Conservation (phyloP, 2,888 invertebrate genomes). For the Odontothrips loti region DNA sequence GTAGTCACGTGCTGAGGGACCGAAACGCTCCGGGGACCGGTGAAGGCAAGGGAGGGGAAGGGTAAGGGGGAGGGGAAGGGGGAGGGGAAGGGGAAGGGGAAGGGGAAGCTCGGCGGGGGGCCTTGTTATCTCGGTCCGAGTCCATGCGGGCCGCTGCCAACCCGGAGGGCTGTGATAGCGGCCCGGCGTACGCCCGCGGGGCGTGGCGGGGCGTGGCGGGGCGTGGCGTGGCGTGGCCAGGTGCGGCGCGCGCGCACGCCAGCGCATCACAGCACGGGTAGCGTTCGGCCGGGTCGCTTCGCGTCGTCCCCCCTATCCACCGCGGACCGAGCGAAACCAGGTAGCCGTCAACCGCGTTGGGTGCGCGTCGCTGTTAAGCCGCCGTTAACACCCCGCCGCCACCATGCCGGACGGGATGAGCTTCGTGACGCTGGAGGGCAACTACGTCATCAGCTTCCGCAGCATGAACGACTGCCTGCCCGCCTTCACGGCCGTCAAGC, state of each 20-base stretch:
- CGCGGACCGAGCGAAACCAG: too few relatives aligned
- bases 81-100: background rate
- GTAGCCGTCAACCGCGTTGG: background rate
- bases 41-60: too few relatives aligned
- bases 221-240: background rate
- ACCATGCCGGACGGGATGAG: conserved; percentile 10
- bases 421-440: conserved; percentile 9
- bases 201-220: background rate
- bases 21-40: background rate
- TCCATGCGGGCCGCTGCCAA: background rate
- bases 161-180: too few relatives aligned
- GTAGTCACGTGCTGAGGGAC: too few relatives aligned
- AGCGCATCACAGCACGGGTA: background rate
- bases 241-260: background rate
- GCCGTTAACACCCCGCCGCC: background rate
- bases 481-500: conserved; percentile 21
- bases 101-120: too few relatives aligned
- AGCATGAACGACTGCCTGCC: conserved; percentile 9
- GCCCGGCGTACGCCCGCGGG: background rate
- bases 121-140: background rate
- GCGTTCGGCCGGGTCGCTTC: background rate
- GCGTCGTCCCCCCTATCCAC: background rate
- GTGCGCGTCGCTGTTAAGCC: background rate
- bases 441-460: conserved; percentile 24
- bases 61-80: background rate